These are phyloP conservation scores for Typhlichthys subterraneus DNA, from an alignment of 2,797 vertebrate genomes.

Conservation along the genomic window DNA sequence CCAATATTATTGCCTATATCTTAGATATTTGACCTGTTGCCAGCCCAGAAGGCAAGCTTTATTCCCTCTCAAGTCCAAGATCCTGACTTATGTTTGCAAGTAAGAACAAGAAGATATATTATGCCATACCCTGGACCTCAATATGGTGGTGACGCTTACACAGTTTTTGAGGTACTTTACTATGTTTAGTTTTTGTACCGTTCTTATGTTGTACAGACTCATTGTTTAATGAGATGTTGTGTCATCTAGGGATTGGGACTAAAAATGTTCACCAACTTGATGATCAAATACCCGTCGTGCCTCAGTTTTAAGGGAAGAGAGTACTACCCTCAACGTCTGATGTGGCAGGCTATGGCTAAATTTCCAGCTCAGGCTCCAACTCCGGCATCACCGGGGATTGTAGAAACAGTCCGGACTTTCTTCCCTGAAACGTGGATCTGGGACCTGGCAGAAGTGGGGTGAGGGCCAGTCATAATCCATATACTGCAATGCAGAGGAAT, in stretches of 20 bases:
- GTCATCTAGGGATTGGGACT: conserved; percentile 38
- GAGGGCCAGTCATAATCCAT: neutral
- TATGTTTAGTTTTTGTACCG: neutral
- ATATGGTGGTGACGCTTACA: neutral
- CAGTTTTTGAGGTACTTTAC: conserved; percentile 7
- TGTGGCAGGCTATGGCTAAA: too few relatives aligned
- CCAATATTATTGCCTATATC: too few relatives aligned
- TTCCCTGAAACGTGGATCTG: conserved; percentile 64
- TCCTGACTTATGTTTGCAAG: neutral
- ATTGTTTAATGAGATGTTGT: neutral
- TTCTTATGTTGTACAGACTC: neutral
- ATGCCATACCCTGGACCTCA: neutral
- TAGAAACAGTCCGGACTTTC: conserved; percentile 16
- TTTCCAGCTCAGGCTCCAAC: too few relatives aligned
- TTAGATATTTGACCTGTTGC: conserved; percentile 22
- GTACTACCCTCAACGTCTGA: neutral
- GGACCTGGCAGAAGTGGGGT: conserved; percentile 55
- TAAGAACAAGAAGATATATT: conserved; percentile 11
- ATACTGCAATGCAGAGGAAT: too few relatives aligned
- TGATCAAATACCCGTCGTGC: conserved; percentile 17
- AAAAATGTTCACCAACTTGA: conserved; percentile 45
- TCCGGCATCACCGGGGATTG: too few relatives aligned
- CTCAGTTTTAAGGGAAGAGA: conserved; percentile 14
- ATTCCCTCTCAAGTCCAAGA: conserved; percentile 7
- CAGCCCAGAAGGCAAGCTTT: neutral